A percentile compares a stretch with the other conserved stretches of the same genome.
Evolutionary conservation across 2,113 vertebrate species (phyloP).

Genomic region (Ictalurus furcatus): DNA sequence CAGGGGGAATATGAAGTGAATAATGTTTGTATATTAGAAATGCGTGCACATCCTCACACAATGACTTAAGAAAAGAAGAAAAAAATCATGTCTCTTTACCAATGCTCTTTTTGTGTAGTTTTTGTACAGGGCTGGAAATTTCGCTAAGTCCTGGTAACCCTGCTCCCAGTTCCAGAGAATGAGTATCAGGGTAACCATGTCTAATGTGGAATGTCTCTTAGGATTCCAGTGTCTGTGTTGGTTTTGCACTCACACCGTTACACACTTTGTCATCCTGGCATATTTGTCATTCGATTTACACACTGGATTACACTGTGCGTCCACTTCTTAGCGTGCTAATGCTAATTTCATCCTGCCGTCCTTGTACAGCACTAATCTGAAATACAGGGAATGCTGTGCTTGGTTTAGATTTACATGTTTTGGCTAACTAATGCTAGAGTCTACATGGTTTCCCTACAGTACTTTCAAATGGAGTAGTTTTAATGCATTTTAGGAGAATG

Average conservation of each 20-base stretch:
- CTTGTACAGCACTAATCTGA: not conserved
- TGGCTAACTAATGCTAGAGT: not conserved
- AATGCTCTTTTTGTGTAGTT: not conserved
- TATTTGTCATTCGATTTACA: not conserved
- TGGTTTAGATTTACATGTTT: not conserved
- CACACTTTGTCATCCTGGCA: not conserved
- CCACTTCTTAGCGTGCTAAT: not conserved
- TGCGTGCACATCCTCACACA: not conserved
- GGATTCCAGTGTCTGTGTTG: not conserved
- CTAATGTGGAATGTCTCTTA: conserved; percentile 32
- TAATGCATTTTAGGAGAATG: not conserved
- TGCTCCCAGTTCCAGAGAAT: not conserved
- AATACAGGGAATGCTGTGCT: not conserved
- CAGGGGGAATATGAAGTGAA: not conserved
- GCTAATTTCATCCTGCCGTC: not conserved
- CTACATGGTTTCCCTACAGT: not conserved
- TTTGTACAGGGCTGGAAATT: not conserved
- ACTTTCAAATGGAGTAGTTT: not conserved
- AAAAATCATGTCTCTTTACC: not conserved
- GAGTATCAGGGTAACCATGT: not conserved
- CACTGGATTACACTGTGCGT: not conserved
- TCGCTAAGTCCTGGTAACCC: not conserved
- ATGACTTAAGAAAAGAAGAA: not conserved
- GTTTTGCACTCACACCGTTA: not conserved
- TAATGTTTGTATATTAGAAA: not conserved